Evolutionary conservation across 2,797 vertebrate species (phyloP).

Genomic region (Telmatherina bonti): DNA sequence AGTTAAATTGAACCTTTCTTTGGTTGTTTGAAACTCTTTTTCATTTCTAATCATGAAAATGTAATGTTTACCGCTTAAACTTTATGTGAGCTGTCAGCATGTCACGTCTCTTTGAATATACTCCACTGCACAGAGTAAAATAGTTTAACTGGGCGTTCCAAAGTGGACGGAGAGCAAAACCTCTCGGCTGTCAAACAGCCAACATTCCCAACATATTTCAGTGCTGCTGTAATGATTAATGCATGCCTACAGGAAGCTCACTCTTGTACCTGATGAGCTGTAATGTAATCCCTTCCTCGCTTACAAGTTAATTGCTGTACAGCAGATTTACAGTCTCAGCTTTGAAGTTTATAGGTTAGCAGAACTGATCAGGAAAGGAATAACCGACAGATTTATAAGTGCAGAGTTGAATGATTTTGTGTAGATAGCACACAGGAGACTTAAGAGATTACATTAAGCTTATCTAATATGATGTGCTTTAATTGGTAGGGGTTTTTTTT

Average conservation of each 20-base stretch:
- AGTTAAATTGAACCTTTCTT: slow-evolving; percentile 44
- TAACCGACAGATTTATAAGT: slow-evolving; percentile 45
- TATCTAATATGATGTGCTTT: slow-evolving; percentile 43
- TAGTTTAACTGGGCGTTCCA: slow-evolving; percentile 56
- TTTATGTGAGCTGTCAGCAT: slow-evolving; percentile 8
- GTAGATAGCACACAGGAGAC: slow-evolving; percentile 21
- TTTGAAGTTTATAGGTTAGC: slow-evolving; percentile 60
- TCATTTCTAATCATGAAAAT: slow-evolving; percentile 9
- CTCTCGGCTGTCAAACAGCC: slow-evolving; percentile 67
- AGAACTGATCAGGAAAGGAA: slow-evolving; percentile 38
- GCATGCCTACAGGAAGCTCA: slow-evolving; percentile 62
- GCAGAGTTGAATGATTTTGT: slow-evolving; percentile 35
- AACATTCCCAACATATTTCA: slow-evolving; percentile 79
- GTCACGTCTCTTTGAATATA: slow-evolving; percentile 31
- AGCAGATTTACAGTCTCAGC: slow-evolving; percentile 50
- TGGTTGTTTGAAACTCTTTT: slow-evolving; percentile 27
- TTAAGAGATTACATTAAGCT: slow-evolving; percentile 33
- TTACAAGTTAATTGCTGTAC: slow-evolving; percentile 47
- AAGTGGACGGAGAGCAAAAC: slow-evolving; percentile 51
- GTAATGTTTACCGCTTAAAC: slow-evolving; percentile 6
- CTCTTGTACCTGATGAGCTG: slow-evolving; percentile 70
- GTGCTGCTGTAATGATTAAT: slow-evolving; percentile 71
- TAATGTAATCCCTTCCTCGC: slow-evolving; percentile 44
- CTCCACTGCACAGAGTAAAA: slow-evolving; percentile 53
- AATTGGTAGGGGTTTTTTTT: slow-evolving; percentile 36